Base-by-base conservation (phyloP, 2,888 invertebrate species). In the Imbricaverruca yamaguchii region DNA sequence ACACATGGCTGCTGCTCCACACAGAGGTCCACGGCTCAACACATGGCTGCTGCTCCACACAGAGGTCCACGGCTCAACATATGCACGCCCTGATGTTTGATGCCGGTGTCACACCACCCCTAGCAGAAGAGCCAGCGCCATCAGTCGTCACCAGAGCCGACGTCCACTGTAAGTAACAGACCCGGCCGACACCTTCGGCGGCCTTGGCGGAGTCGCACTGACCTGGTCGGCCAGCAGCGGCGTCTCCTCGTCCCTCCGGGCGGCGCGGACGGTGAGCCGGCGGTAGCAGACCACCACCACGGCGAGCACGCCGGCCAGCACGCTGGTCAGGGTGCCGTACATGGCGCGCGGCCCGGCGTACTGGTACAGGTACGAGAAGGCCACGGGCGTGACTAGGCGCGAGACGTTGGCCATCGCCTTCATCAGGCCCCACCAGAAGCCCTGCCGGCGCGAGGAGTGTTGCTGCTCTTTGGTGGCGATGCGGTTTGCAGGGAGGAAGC, bases 221-320 rank as follows among this genome's bases (percentile, higher is more conserved):
- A 69, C 69, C 69, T 59, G 59, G 12, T 69, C 86, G 0, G 91
- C 91, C 0, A 87, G 86, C 83, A 89, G 84, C 18, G 91, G 91
- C 84, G 88, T 84, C 82, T 90, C 92, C 81, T 89, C 88, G 25
- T 78, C 78, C 4, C 13, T n/a, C 23, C 25, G 9, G 2, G 23
- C 2, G 23, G 11, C 0, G 23, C 9, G 6, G 56, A 0, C 0
- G 57, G 55, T 21, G 12, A 78, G 57, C 0, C 78, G 56, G 4
- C 57, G 21, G 78, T 13, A 78, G 23, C 56, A 12, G 57, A 78
- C 12, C 21, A 78, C 12, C 11, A 23, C 18, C n/a, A 23, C 57
- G 23, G 23, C 9, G 57, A 78, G 23, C n/a, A 78, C 56, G 15
- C n/a, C 78, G 13, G 57, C 78, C 55, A 57, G n/a, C 56, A 78